Percentiles rank a stretch among this genome's conserved stretches.
Evolutionary conservation across 1,140 invertebrate species (phyloP).

Genomic region (Phymastichus coffea): DNA sequence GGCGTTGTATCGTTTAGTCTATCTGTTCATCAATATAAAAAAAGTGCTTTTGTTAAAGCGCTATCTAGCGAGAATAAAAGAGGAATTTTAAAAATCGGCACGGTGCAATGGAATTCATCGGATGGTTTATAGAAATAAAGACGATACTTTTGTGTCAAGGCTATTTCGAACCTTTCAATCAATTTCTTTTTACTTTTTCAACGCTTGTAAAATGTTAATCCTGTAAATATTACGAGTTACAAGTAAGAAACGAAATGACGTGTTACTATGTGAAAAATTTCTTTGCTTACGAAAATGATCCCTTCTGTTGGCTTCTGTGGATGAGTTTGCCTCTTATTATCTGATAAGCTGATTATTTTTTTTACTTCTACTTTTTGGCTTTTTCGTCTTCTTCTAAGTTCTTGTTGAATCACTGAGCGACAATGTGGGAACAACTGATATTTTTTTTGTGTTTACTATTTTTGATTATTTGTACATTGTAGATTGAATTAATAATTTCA

Average conservation of each 20-base stretch:
- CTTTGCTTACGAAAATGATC: conserved; percentile 17
- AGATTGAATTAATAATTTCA: conserved; percentile 19
- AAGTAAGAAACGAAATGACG: conserved; percentile 26
- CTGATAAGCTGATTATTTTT: conserved; percentile 2
- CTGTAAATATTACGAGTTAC: conserved; percentile 32
- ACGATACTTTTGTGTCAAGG: conserved; percentile 31
- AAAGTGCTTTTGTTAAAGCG: conserved; percentile 27
- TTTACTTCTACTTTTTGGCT: conserved; percentile 8
- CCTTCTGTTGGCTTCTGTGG: conserved; percentile 22
- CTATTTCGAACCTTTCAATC: conserved; percentile 29
- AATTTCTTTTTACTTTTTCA: conserved; percentile 30
- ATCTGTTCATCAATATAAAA: conserved; percentile 27
- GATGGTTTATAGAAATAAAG: conserved; percentile 31
- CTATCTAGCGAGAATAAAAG: conserved; percentile 17
- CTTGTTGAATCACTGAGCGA: conserved; percentile 14
- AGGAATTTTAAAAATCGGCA: conserved; percentile 28
- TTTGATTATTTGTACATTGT: conserved; percentile 25
- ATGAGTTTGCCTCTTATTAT: conserved; percentile 16
- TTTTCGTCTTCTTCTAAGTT: conserved; percentile 8
- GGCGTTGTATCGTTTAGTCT: conserved; percentile 28
- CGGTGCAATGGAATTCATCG: conserved; percentile 31
- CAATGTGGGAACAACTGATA: conserved; percentile 18
- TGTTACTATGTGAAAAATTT: conserved; percentile 26
- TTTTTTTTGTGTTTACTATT: conserved; percentile 21
- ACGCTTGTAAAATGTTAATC: conserved; percentile 32